phyloP scores from a whole-genome alignment of 1,140 invertebrate species.

The Dendrolimus punctatus region DNA sequence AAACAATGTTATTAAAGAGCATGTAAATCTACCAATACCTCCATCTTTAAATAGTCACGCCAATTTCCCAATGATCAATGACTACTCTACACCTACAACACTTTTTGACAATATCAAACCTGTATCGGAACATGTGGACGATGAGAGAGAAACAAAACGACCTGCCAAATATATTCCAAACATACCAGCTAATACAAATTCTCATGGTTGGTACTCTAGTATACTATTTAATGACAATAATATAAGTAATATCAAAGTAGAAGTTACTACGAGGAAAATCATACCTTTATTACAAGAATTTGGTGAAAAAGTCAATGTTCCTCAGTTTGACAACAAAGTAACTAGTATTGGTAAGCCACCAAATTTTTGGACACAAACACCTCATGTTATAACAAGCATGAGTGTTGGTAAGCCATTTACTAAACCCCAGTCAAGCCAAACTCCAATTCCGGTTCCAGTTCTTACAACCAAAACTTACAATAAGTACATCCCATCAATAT shows the following conservation, averaged over 20 bases:
- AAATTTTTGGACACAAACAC: conserved; percentile 40
- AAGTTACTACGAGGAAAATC: conserved; percentile 54
- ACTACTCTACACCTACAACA: conserved; percentile 18
- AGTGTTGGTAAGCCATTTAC: conserved; percentile 52
- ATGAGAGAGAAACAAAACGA: conserved; percentile 20
- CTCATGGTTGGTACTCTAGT: conserved; percentile 66
- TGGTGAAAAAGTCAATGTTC: conserved; percentile 32
- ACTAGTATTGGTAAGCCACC: conserved; percentile 40
- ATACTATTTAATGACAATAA: conserved; percentile 39
- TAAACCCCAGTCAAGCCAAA: conserved; percentile 32
- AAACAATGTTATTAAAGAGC: not conserved
- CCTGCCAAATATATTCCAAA: conserved; percentile 43
- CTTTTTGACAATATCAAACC: conserved; percentile 19
- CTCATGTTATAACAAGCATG: conserved; percentile 26
- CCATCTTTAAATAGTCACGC: conserved; percentile 60
- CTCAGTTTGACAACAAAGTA: conserved; percentile 57
- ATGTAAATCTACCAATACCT: conserved; percentile 12
- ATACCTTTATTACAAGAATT: conserved; percentile 60
- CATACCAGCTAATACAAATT: conserved; percentile 55
- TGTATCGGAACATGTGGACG: conserved; percentile 27
- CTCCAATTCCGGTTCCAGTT: conserved; percentile 13
- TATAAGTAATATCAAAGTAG: conserved; percentile 49
- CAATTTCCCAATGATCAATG: conserved; percentile 65
- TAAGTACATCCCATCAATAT: conserved; percentile 50
- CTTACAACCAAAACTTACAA: conserved; percentile 40